These are phyloP conservation scores for Ochlodes sylvanus DNA, from an alignment of 2,888 invertebrate genomes.

Conservation along the genomic window DNA sequence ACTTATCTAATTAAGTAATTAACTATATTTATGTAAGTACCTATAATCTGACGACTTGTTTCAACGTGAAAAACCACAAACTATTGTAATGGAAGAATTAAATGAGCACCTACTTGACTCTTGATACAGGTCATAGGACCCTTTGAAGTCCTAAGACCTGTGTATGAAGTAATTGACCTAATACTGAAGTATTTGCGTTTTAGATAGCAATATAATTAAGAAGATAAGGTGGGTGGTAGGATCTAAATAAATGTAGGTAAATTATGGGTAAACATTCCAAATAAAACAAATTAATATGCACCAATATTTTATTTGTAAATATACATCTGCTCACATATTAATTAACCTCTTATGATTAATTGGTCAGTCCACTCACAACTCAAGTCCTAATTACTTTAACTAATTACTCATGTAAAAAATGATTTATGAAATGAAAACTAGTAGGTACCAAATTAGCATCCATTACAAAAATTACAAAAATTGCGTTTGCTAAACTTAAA, in stretches of 20 bases:
- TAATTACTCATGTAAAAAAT: neutral
- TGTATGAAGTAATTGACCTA: too few relatives aligned
- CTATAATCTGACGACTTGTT: too few relatives aligned
- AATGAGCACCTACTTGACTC: neutral
- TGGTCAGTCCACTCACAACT: constrained; percentile 58
- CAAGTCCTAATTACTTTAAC: constrained; percentile 36
- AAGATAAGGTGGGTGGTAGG: too few relatives aligned
- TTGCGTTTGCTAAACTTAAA: constrained; percentile 3
- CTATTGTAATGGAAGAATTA: neutral
- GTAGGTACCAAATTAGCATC: constrained; percentile 9
- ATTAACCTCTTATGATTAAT: constrained; percentile 62
- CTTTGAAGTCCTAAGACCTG: neutral
- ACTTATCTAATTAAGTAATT: too few relatives aligned
- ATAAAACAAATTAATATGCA: constrained; percentile 35
- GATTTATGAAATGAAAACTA: neutral
- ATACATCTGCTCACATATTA: constrained; percentile 47
- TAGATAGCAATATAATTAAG: too few relatives aligned
- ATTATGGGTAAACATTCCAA: neutral
- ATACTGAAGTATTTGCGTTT: too few relatives aligned
- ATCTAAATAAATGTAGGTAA: too few relatives aligned
- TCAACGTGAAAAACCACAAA: neutral
- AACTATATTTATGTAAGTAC: too few relatives aligned
- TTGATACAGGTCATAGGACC: too few relatives aligned
- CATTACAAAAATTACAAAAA: constrained; percentile 19
- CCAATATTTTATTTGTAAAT: constrained; percentile 49